Evolutionary conservation across 2,888 invertebrate genomes (phyloP).

Genomic region (Tipula confusa): DNA sequence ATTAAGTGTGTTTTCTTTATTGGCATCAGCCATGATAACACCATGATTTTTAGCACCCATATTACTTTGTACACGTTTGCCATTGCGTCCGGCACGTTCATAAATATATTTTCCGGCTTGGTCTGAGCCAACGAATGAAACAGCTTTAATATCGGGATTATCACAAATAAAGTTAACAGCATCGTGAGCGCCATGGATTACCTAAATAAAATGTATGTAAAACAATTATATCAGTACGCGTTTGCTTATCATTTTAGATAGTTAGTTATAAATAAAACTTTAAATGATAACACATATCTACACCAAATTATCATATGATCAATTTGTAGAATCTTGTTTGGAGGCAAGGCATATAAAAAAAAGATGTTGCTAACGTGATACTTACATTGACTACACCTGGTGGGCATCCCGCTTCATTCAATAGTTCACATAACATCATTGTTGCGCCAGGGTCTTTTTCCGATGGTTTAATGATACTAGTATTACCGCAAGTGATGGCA

Average conservation of each 20-base stretch:
- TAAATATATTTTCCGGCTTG: constrained; percentile 95
- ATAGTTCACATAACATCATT: constrained; percentile 88
- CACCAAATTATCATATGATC: neutral
- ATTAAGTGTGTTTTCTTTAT: constrained; percentile 93
- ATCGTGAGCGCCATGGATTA: constrained; percentile 92
- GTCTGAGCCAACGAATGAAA: constrained; percentile 98
- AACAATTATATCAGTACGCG: neutral
- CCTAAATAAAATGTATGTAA: constrained; percentile 47
- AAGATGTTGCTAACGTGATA: constrained; percentile 33
- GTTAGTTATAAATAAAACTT: neutral
- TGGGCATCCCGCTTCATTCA: constrained; percentile 92
- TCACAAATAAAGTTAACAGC: constrained; percentile 98
- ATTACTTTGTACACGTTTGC: constrained; percentile 95
- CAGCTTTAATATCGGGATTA: constrained; percentile 90
- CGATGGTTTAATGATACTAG: constrained; percentile 91
- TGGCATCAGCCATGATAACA: constrained; percentile 93
- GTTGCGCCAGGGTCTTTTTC: constrained; percentile 97
- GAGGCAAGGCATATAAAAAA: neutral
- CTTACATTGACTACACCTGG: constrained; percentile 88
- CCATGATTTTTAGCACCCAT: constrained; percentile 99
- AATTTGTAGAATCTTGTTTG: neutral
- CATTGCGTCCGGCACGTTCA: constrained; percentile 81
- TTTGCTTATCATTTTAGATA: neutral
- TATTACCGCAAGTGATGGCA: constrained; percentile 87
- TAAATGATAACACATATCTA: constrained; percentile 5